A percentile compares a stretch with the other conserved stretches of the same genome.
These are phyloP conservation scores for Centropus unirufus DNA, from an alignment of 2,113 vertebrate species.

Conservation along the genomic window DNA sequence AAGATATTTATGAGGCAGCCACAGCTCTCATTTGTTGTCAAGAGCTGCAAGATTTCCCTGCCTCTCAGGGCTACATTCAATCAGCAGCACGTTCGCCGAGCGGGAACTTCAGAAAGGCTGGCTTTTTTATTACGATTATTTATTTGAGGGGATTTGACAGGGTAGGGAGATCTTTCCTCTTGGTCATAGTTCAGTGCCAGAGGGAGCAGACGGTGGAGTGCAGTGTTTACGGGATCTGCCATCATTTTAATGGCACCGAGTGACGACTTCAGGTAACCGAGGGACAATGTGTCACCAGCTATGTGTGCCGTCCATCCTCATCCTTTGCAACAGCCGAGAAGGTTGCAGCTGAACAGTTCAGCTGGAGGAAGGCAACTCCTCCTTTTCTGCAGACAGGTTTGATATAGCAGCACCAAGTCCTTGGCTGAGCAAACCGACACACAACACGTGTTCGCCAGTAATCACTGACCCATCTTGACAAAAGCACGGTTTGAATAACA, in stretches of 20 bases:
- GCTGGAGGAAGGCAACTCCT: not conserved
- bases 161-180: conserved; percentile 18
- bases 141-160: conserved; percentile 31
- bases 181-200: conserved; percentile 44
- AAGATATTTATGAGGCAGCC: conserved; percentile 29
- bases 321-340: not conserved
- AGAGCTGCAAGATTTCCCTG: conserved; percentile 10
- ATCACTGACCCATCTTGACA: not conserved
- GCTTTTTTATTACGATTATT: conserved; percentile 48
- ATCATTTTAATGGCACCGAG: conserved; percentile 38
- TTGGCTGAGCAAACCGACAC: not conserved
- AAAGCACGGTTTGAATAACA: not conserved
- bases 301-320: not conserved
- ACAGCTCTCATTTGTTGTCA: not conserved
- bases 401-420: not conserved
- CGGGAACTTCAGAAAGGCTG: not conserved
- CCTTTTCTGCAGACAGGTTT: not conserved
- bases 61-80: conserved; percentile 2
- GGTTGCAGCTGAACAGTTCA: not conserved
- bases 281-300: not conserved
- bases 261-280: not conserved
- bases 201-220: not conserved
- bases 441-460: not conserved
- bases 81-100: not conserved
- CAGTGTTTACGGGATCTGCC: conserved; percentile 26